Percentiles rank a stretch among this genome's conserved stretches.
Evolutionary conservation across 2,113 vertebrate species (phyloP).

Genomic region (Nothocercus julius): DNA sequence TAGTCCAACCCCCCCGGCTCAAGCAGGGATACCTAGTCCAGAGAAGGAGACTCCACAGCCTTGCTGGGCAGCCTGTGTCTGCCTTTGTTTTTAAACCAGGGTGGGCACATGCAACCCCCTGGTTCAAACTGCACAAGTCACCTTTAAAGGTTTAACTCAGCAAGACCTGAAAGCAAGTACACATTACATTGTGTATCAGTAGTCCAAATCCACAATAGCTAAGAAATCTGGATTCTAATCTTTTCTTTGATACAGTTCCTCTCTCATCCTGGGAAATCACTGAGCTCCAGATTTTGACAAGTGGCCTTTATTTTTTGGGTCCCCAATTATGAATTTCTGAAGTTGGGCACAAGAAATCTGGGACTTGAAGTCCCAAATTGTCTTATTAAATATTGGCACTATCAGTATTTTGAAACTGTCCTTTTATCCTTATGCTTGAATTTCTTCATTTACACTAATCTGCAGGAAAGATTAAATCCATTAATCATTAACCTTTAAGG

Average conservation of each 20-base stretch:
- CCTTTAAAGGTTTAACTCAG: neutral
- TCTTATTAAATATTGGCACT: neutral
- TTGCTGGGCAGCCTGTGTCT: too few species aligned
- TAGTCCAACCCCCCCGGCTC: too few species aligned
- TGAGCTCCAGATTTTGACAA: neutral
- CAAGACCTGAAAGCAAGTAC: neutral
- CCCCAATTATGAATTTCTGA: neutral
- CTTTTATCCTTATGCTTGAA: neutral
- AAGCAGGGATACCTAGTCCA: too few species aligned
- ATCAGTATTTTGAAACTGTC: neutral
- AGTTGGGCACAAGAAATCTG: neutral
- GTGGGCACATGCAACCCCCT: too few species aligned
- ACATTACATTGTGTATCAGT: rapidly evolving
- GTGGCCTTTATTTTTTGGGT: neutral
- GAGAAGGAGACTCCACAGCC: too few species aligned
- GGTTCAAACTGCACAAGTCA: neutral
- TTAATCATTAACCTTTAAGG: neutral
- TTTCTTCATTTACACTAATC: neutral
- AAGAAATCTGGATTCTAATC: neutral
- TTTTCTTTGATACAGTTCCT: neutral
- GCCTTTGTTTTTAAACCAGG: too few species aligned
- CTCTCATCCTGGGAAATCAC: neutral
- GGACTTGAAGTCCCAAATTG: neutral
- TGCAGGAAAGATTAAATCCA: neutral
- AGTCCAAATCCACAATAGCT: neutral